Evolutionary conservation across 2,888 invertebrate species (phyloP).

Genomic region (Auanema sp.): DNA sequence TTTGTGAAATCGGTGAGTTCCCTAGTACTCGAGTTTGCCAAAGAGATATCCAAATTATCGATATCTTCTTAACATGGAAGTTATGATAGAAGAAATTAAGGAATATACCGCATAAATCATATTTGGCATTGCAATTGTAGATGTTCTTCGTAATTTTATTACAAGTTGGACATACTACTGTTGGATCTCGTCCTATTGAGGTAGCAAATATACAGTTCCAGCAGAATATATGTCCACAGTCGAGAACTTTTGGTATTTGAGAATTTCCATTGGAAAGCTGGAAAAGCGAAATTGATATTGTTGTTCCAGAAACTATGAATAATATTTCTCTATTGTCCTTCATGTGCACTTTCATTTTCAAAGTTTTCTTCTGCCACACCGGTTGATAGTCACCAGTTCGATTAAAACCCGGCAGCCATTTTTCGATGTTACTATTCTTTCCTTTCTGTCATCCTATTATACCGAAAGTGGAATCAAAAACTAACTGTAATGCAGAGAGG

Average conservation of each 20-base stretch:
- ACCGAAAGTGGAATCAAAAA: neutral
- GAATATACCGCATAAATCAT: too few relatives aligned
- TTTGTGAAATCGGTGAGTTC: too few relatives aligned
- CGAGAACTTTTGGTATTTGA: slow-evolving; percentile 24
- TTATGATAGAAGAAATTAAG: too few relatives aligned
- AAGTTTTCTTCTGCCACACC: neutral
- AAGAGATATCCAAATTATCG: too few relatives aligned
- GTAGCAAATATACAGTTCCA: slow-evolving; percentile 22
- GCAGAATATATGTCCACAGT: slow-evolving; percentile 35
- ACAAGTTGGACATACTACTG: slow-evolving; percentile 26
- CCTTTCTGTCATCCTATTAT: neutral
- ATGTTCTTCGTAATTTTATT: slow-evolving; percentile 8
- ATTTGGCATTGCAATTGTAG: too few relatives aligned
- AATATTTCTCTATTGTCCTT: slow-evolving; percentile 1
- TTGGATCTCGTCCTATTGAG: neutral
- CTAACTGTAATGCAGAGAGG: too few relatives aligned
- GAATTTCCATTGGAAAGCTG: slow-evolving; percentile 18
- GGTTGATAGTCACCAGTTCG: neutral
- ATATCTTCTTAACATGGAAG: too few relatives aligned
- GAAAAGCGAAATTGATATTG: neutral
- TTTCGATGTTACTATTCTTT: neutral
- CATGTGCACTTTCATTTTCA: neutral
- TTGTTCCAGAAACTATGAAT: neutral
- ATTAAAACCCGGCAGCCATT: neutral
- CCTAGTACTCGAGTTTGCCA: too few relatives aligned